Evolutionary conservation across 2,888 invertebrate species (phyloP).

Genomic region (Magallana nippona): DNA sequence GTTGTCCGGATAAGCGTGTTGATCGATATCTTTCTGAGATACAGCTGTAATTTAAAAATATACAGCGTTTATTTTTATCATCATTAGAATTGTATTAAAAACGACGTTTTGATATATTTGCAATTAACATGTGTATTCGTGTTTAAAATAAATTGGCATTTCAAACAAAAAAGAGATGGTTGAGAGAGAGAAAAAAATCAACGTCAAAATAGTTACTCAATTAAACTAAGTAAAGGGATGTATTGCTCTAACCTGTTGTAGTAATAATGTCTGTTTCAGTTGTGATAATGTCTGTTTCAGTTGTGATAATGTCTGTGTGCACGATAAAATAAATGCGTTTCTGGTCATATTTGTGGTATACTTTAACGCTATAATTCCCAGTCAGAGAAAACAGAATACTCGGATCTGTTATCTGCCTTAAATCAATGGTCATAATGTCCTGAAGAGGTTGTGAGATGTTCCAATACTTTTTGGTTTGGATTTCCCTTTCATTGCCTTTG

Average conservation of each 20-base stretch:
- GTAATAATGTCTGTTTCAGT: conserved; percentile 23
- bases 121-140: too few species aligned
- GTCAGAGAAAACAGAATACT: background rate
- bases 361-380: conserved; percentile 2
- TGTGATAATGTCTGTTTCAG: background rate
- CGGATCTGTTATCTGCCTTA: background rate
- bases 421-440: conserved; percentile 25
- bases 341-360: conserved; percentile 29
- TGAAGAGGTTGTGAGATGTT: background rate
- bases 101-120: too few species aligned
- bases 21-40: background rate
- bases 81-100: too few species aligned
- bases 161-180: too few species aligned
- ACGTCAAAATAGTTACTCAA: too few species aligned
- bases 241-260: background rate
- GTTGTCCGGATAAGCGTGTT: conserved; percentile 26
- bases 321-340: background rate
- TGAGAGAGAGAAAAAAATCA: too few species aligned
- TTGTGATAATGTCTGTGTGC: too few species aligned
- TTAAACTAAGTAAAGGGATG: background rate
- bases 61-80: too few species aligned
- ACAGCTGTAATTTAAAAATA: background rate
- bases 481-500: background rate
- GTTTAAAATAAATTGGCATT: too few species aligned
- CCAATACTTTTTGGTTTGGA: background rate